A percentile compares a stretch with the other conserved stretches of the same genome.
phyloP scores from a whole-genome alignment of 2,113 vertebrate genomes.

The Herpetotheres cachinnans region DNA sequence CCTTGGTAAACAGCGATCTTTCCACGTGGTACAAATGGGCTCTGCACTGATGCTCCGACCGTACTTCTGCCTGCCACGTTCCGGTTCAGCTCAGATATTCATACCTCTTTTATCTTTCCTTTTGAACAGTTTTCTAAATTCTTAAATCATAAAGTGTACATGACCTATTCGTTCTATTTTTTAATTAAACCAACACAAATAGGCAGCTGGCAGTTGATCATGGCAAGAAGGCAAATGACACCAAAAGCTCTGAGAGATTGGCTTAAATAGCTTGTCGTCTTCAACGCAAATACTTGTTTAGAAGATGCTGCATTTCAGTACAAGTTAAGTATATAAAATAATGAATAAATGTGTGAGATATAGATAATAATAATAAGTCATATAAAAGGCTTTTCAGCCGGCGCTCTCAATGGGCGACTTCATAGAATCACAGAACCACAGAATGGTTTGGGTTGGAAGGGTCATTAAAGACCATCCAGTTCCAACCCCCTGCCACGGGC shows the following conservation, averaged over 20 bases:
- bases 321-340: not conserved
- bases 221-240: not conserved
- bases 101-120: not conserved
- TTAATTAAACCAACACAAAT: not conserved
- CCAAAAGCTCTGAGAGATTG: not conserved
- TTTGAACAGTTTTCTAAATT: not conserved
- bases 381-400: not conserved
- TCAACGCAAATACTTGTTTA: not conserved
- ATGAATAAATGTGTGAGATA: not conserved
- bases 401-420: rapidly evolving
- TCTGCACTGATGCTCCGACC: rapidly evolving
- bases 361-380: not conserved
- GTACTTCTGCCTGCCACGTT: not conserved
- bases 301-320: not conserved
- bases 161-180: not conserved
- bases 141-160: not conserved
- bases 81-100: not conserved
- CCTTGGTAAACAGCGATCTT: not conserved
- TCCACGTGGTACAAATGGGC: not conserved
- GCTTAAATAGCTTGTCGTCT: not conserved
- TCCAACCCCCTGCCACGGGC: too few species aligned
- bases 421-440: too few species aligned
- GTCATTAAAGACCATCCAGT: too few species aligned
- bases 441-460: too few species aligned
- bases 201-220: not conserved